Conservation (phyloP, 2,888 invertebrate genomes). For the Gnatocerus cornutus region DNA sequence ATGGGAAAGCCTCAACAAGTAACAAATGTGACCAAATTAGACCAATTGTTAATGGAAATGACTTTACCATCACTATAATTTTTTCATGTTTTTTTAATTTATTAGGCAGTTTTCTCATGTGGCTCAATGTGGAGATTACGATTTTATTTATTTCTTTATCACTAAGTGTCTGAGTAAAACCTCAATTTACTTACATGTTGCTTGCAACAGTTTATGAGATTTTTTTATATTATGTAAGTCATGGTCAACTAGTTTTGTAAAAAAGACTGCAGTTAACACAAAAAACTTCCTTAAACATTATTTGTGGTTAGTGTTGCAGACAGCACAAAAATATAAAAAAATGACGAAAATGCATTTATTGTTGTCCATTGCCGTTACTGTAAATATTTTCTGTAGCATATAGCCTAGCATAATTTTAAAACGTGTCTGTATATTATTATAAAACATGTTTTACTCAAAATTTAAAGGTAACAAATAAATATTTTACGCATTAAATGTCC, state of each 20-base stretch:
- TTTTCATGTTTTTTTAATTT: background rate
- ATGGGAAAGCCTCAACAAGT: conserved; percentile 77
- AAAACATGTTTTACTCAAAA: conserved; percentile 31
- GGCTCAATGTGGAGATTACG: conserved; percentile 13
- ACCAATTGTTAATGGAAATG: conserved; percentile 32
- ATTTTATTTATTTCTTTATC: conserved; percentile 14
- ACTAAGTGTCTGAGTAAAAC: background rate
- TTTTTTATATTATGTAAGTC: background rate
- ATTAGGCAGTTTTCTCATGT: background rate
- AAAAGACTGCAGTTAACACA: conserved; percentile 7
- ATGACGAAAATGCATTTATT: conserved; percentile 31
- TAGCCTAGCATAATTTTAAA: conserved; percentile 14
- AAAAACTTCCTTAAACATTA: conserved; percentile 2
- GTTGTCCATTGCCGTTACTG: conserved; percentile 40
- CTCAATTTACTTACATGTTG: conserved; percentile 6
- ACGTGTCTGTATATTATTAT: conserved; percentile 19
- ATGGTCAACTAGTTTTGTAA: conserved; percentile 15
- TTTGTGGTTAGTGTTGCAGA: conserved; percentile 13
- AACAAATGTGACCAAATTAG: conserved; percentile 59
- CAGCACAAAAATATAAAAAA: conserved; percentile 18
- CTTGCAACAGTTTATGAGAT: conserved; percentile 21
- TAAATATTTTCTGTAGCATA: conserved; percentile 36
- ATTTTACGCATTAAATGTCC: conserved; percentile 33
- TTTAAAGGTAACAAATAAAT: conserved; percentile 30
- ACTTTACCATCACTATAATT: conserved; percentile 20